Evolutionary conservation across 2,888 invertebrate species (phyloP).

Genomic region (Julus scandinavius): DNA sequence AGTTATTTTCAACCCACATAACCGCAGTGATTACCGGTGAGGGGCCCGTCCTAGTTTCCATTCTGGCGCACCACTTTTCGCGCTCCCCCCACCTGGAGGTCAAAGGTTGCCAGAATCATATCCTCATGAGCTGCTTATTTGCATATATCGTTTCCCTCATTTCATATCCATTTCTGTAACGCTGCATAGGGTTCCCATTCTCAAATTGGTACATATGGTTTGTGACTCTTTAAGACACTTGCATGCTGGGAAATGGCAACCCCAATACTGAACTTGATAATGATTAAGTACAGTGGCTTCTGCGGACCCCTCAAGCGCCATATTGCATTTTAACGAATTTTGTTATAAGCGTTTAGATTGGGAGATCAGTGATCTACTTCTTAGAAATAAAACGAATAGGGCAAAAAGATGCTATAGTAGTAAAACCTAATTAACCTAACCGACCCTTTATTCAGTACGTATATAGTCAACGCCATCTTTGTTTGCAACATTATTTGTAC

Average conservation of each 20-base stretch:
- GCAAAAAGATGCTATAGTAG: too few relatives aligned
- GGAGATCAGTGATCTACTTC: too few relatives aligned
- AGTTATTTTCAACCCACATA: constrained; percentile 46
- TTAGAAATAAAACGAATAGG: too few relatives aligned
- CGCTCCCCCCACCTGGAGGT: constrained; percentile 31
- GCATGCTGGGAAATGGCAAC: neutral
- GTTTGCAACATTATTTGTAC: too few relatives aligned
- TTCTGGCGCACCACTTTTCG: constrained; percentile 17
- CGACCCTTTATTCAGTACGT: too few relatives aligned
- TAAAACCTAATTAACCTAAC: too few relatives aligned
- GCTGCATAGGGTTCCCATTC: neutral
- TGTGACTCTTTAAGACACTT: neutral
- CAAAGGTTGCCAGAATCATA: constrained; percentile 6
- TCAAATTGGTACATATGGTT: neutral
- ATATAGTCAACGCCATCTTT: too few relatives aligned
- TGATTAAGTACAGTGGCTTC: neutral
- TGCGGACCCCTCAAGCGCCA: neutral
- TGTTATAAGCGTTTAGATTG: neutral
- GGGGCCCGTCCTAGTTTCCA: constrained; percentile 46
- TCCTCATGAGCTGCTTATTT: constrained; percentile 15
- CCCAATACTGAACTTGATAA: constrained; percentile 25
- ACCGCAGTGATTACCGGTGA: constrained; percentile 43
- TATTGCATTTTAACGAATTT: neutral
- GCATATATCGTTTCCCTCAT: neutral
- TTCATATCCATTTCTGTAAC: neutral